Percentiles rank a stretch among this genome's conserved stretches.
These are phyloP conservation scores for Volucella bombylans DNA, from an alignment of 2,888 invertebrate genomes.

Conservation along the genomic window DNA sequence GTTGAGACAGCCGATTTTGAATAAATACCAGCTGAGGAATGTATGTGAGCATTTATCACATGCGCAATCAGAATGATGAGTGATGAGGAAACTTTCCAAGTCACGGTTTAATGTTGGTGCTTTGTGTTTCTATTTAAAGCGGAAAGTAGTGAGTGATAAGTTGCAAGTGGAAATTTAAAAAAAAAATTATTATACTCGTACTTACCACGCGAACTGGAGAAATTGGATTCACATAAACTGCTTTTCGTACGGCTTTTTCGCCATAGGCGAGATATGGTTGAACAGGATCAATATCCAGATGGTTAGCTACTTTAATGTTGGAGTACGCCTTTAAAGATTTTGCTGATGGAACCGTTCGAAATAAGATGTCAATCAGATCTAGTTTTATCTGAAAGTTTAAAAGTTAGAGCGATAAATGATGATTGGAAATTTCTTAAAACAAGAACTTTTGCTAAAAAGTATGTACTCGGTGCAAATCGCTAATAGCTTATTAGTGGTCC, in stretches of 20 bases:
- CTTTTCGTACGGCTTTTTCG: slow-evolving; percentile 78
- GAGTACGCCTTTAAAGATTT: neutral
- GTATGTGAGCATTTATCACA: slow-evolving; percentile 70
- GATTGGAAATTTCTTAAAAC: no score
- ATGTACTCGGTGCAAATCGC: no score
- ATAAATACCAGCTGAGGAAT: slow-evolving; percentile 77
- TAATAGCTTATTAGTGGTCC: no score
- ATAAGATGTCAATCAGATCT: slow-evolving; percentile 77
- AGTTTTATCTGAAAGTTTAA: slow-evolving; percentile 55
- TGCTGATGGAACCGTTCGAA: slow-evolving; percentile 52
- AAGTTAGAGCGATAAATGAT: no score
- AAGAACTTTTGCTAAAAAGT: no score
- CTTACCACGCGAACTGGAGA: slow-evolving; percentile 76
- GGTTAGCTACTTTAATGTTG: slow-evolving; percentile 2
- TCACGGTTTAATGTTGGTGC: slow-evolving; percentile 12
- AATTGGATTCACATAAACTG: slow-evolving; percentile 69
- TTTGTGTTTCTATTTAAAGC: slow-evolving; percentile 43
- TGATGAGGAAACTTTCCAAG: slow-evolving; percentile 54
- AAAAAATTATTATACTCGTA: neutral
- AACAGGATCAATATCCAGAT: slow-evolving; percentile 6
- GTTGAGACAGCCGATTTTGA: slow-evolving; percentile 78
- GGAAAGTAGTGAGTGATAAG: neutral
- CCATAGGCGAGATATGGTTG: slow-evolving; percentile 63
- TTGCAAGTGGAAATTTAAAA: no score
- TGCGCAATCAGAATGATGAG: slow-evolving; percentile 47